A percentile compares a stretch with the other conserved stretches of the same genome.
These are phyloP conservation scores for Eustalomyia histrio DNA, from an alignment of 2,888 invertebrate genomes.

Conservation along the genomic window DNA sequence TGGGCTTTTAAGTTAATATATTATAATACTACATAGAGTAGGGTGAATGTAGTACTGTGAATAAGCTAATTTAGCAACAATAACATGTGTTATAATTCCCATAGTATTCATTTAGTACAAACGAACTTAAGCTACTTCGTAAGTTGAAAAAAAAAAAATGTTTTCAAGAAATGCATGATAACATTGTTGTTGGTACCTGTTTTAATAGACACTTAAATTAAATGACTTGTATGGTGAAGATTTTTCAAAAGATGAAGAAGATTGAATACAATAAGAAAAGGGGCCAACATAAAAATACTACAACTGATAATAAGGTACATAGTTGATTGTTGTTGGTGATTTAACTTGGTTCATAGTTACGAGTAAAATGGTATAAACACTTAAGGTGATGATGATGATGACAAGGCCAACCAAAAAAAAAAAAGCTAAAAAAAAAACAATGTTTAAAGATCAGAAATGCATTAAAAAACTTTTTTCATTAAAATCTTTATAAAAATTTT, in stretches of 20 bases:
- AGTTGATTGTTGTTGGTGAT: conserved; percentile 14
- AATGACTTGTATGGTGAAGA: conserved; percentile 35
- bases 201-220: conserved; percentile 24
- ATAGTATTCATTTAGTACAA: conserved; percentile 42
- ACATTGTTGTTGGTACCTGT: conserved; percentile 19
- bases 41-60: conserved; percentile 54
- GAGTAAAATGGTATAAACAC: conserved; percentile 8
- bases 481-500: too few relatives aligned
- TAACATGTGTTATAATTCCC: conserved; percentile 63
- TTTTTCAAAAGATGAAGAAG: conserved; percentile 18
- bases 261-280: conserved; percentile 14
- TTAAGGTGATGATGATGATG: conserved; percentile 33
- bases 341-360: neutral
- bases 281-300: neutral
- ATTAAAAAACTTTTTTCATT: too few relatives aligned
- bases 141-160: neutral
- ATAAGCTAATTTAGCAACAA: conserved; percentile 57
- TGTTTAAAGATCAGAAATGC: too few relatives aligned
- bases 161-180: conserved; percentile 33
- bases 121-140: conserved; percentile 31
- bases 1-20: too few relatives aligned
- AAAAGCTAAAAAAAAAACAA: too few relatives aligned
- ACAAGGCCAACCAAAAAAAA: too few relatives aligned
- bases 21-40: conserved; percentile 43
- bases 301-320: neutral